These are phyloP conservation scores for Tachina fera DNA, from an alignment of 2,888 invertebrate genomes.

Conservation along the genomic window DNA sequence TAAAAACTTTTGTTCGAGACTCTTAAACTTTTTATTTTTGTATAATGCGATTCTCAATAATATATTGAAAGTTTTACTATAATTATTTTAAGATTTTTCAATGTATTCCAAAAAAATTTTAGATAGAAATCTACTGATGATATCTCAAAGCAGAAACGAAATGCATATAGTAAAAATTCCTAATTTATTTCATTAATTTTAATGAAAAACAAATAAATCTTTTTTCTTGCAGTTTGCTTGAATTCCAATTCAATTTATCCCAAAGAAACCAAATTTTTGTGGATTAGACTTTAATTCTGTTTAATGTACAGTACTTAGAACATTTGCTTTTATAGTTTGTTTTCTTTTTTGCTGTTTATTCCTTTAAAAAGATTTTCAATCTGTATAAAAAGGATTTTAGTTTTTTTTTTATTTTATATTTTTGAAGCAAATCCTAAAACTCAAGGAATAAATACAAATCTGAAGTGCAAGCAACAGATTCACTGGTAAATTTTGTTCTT, in stretches of 20 bases:
- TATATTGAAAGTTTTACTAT: too few species aligned
- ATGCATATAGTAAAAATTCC: too few species aligned
- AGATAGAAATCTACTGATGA: too few species aligned
- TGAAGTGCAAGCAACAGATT: slow-evolving; percentile 65
- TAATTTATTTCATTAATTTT: background rate
- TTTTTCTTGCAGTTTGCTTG: background rate
- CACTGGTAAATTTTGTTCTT: slow-evolving; percentile 10
- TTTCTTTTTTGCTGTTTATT: background rate
- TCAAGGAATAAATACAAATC: slow-evolving; percentile 35
- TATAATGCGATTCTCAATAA: too few species aligned
- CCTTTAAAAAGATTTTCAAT: slow-evolving; percentile 51
- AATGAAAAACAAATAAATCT: background rate
- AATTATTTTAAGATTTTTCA: too few species aligned
- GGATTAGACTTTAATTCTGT: slow-evolving; percentile 59
- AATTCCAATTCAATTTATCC: background rate
- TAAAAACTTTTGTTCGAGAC: too few species aligned
- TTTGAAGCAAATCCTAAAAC: background rate
- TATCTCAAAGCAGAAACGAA: too few species aligned
- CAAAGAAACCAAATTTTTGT: slow-evolving; percentile 45
- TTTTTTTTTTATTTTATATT: background rate
- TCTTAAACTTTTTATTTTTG: too few species aligned
- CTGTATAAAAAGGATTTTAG: background rate
- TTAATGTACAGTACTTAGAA: slow-evolving; percentile 27
- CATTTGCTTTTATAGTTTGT: background rate
- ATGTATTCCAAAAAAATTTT: too few species aligned